Evolutionary conservation across 2,113 vertebrate genomes (phyloP).

Genomic region (Phalacrocorax pelagicus): DNA sequence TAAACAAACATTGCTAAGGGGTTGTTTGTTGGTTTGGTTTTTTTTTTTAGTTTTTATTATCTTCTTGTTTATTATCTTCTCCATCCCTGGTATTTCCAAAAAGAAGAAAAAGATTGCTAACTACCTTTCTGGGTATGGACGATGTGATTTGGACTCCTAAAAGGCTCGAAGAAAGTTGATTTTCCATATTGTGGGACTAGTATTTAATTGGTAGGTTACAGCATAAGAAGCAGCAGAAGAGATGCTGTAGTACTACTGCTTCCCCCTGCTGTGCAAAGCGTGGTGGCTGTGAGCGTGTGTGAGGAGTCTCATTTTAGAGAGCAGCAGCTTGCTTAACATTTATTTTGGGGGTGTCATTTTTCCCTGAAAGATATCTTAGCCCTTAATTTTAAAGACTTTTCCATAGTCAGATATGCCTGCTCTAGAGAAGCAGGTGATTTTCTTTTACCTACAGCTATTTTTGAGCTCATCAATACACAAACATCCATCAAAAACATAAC

Average conservation of each 20-base stretch:
- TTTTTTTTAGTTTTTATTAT: background rate
- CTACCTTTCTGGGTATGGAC: background rate
- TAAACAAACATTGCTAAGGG: background rate
- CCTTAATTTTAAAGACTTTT: background rate
- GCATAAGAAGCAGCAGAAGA: background rate
- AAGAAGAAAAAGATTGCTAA: background rate
- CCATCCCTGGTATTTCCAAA: background rate
- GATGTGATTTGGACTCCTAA: background rate
- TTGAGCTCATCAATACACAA: background rate
- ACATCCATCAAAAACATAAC: background rate
- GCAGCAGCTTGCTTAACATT: background rate
- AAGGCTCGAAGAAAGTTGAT: background rate
- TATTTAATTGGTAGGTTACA: background rate
- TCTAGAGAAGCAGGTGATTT: background rate
- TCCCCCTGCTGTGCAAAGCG: background rate
- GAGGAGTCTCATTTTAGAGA: background rate
- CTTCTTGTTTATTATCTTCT: background rate
- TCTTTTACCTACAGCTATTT: background rate
- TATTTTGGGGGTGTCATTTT: background rate
- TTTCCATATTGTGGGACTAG: background rate
- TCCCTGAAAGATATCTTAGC: background rate
- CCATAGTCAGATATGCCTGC: background rate
- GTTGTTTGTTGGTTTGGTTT: background rate
- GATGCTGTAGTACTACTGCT: background rate
- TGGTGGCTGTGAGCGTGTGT: rapidly evolving